Evolutionary conservation across 2,888 invertebrate genomes (phyloP).

Genomic region (Caenorhabditis macrosperma): DNA sequence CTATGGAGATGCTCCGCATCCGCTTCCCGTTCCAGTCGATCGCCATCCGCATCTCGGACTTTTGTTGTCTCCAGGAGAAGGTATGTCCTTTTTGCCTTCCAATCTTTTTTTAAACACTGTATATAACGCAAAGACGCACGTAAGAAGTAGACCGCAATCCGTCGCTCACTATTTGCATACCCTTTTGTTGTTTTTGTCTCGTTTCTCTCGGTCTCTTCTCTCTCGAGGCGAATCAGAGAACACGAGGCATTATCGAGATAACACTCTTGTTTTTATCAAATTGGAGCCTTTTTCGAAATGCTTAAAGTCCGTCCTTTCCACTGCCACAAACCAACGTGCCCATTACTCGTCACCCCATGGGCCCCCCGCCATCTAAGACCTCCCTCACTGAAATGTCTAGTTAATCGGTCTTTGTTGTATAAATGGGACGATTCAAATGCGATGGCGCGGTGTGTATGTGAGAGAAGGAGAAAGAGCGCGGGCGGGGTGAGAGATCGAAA

Average conservation of each 20-base stretch:
- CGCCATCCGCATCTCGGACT: conserved; percentile 72
- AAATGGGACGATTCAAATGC: conserved; percentile 5
- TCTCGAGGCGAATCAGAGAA: not conserved
- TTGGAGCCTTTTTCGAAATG: not conserved
- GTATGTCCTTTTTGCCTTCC: conserved; percentile 26
- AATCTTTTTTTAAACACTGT: conserved; percentile 5
- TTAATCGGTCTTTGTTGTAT: conserved; percentile 45
- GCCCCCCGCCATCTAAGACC: not conserved
- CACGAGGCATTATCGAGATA: not conserved
- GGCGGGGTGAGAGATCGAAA: too few species aligned
- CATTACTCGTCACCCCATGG: too few species aligned
- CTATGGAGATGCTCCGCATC: conserved; percentile 75
- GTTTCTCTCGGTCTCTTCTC: conserved; percentile 30
- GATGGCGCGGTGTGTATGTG: not conserved
- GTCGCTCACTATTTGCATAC: conserved; percentile 44
- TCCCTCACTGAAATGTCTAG: conserved; percentile 8
- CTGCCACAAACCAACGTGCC: too few species aligned
- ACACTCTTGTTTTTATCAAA: not conserved
- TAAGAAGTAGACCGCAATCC: conserved; percentile 12
- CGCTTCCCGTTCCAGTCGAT: conserved; percentile 77
- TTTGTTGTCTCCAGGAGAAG: conserved; percentile 72
- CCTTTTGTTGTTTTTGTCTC: conserved; percentile 36
- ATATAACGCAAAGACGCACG: conserved; percentile 9
- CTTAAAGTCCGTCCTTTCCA: not conserved
- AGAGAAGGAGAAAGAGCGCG: too few species aligned